phyloP scores from a whole-genome alignment of 2,888 invertebrate species.

The Villa cingulata region DNA sequence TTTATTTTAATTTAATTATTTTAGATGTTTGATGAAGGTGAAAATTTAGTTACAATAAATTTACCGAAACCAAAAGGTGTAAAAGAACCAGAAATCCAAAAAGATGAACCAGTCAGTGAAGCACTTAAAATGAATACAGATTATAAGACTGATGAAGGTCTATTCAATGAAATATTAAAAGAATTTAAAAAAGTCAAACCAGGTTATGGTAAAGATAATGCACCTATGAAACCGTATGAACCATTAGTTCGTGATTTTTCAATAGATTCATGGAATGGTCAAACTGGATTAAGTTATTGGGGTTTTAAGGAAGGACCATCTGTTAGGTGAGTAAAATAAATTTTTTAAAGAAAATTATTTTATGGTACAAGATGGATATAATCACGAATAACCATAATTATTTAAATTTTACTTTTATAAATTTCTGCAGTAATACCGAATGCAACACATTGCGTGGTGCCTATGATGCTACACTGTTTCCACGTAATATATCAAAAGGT shows the following conservation, averaged over 20 bases:
- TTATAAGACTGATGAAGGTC: constrained; percentile 19
- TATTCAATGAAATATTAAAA: constrained; percentile 34
- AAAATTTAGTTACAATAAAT: constrained; percentile 43
- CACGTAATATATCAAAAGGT: constrained; percentile 42
- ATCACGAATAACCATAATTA: no score
- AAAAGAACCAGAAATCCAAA: constrained; percentile 20
- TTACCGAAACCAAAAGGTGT: constrained; percentile 30
- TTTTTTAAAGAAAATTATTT: neutral
- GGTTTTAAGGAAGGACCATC: constrained; percentile 36
- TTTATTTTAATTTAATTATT: neutral
- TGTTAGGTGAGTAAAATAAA: neutral
- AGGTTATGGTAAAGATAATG: constrained; percentile 13
- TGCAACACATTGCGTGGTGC: constrained; percentile 56
- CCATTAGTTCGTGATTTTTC: constrained; percentile 35
- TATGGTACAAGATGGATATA: neutral
- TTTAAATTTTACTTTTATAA: neutral
- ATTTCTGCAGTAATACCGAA: constrained; percentile 35
- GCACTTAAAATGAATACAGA: neutral
- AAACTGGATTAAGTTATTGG: constrained; percentile 54
- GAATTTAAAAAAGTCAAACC: constrained; percentile 10
- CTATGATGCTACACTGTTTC: constrained; percentile 61
- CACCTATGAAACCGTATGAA: constrained; percentile 21
- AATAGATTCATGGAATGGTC: constrained; percentile 49
- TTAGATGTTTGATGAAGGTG: constrained; percentile 50
- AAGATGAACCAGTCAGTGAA: constrained; percentile 9